Evolutionary conservation across 92 coral and sea anemone species (phyloP).

Genomic region (Phymanthus crucifer): DNA sequence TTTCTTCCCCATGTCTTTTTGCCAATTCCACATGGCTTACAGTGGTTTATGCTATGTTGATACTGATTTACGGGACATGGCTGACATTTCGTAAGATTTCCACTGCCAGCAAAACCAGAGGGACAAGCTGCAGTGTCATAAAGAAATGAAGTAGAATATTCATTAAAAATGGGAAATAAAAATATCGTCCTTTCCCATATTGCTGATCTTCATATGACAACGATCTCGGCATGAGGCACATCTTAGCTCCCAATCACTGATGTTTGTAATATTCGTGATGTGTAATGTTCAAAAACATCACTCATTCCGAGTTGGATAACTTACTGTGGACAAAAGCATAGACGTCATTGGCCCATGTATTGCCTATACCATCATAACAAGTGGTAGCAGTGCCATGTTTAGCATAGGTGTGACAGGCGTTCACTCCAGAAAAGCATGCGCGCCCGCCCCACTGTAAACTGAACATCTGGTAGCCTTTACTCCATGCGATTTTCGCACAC

Average conservation of each 20-base stretch:
- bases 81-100: background rate
- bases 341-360: background rate
- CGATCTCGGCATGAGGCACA: too few species aligned
- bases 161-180: too few species aligned
- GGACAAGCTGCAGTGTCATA: background rate
- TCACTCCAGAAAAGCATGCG: background rate
- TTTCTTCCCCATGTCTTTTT: background rate
- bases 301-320: too few species aligned
- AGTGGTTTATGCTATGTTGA: background rate
- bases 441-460: background rate
- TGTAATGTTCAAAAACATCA: too few species aligned
- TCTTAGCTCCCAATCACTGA: too few species aligned
- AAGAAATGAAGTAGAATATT: too few species aligned
- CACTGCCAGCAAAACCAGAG: background rate
- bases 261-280: too few species aligned
- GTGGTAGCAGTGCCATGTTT: background rate
- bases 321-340: background rate
- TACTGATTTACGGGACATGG: background rate
- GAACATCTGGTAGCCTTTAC: constrained; percentile 42
- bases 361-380: background rate
- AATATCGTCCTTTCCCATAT: too few species aligned
- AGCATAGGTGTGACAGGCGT: background rate
- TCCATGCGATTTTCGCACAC: constrained; percentile 54
- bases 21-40: background rate
- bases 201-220: too few species aligned